These are phyloP conservation scores for Drosophila infuscata DNA, from an alignment of 2,888 invertebrate species.

Conservation along the genomic window DNA sequence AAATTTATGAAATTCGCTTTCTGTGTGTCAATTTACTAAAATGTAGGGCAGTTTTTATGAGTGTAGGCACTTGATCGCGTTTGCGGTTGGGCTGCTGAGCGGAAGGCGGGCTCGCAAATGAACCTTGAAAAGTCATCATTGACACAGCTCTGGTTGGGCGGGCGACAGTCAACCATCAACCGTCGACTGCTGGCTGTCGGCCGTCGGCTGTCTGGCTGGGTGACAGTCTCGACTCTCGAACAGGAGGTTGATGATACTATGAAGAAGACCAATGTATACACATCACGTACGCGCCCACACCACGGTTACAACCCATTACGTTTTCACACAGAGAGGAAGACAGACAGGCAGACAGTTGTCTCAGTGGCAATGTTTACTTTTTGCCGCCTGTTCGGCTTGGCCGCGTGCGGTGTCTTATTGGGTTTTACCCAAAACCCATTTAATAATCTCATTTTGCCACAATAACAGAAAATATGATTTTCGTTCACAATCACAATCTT, in stretches of 20 bases:
- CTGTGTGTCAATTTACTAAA: background rate
- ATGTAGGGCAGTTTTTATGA: background rate
- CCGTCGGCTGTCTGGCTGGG: slow-evolving; percentile 13
- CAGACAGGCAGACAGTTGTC: slow-evolving; percentile 66
- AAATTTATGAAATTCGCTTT: background rate
- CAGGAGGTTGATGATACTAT: slow-evolving; percentile 26
- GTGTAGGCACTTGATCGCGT: slow-evolving; percentile 1
- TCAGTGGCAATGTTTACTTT: slow-evolving; percentile 74
- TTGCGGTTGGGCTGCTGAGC: slow-evolving; percentile 1
- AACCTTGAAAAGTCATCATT: slow-evolving; percentile 79
- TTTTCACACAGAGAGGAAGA: slow-evolving; percentile 48
- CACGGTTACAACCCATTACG: slow-evolving; percentile 64
- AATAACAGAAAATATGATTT: slow-evolving; percentile 82
- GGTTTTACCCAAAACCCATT: slow-evolving; percentile 80
- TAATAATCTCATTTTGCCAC: slow-evolving; percentile 81
- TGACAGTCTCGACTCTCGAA: slow-evolving; percentile 27
- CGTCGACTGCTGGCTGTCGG: slow-evolving; percentile 32
- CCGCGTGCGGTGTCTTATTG: slow-evolving; percentile 70
- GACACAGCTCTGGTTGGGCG: slow-evolving; percentile 46
- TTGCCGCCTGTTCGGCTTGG: slow-evolving; percentile 57
- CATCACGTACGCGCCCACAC: slow-evolving; percentile 72
- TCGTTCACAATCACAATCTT: slow-evolving; percentile 63
- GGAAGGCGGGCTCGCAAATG: slow-evolving; percentile 58
- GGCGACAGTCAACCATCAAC: slow-evolving; percentile 34
- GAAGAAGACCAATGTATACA: slow-evolving; percentile 66